Evolutionary conservation across 2,888 invertebrate species (phyloP), one percentile per base, ranked within the genome.

Genomic region (Cloeon dipterum): DNA sequence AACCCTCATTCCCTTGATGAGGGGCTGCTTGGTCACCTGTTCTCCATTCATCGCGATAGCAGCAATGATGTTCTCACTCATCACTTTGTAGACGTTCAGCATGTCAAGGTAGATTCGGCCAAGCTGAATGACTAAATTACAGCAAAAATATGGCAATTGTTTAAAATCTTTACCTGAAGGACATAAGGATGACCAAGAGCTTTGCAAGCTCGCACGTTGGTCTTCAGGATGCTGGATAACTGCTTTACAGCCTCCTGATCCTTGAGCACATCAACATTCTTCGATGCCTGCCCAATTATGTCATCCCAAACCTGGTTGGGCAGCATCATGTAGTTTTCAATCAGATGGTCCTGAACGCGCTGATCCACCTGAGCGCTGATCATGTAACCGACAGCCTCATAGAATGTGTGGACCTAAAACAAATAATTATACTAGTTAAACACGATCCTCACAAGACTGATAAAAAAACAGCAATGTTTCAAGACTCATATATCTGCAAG

Each of bases 241-340:
- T 96, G 96, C 61, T 89, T 91, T 1, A 98, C 91, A 47, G 91
- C 85, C 53, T 94, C 91, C 47, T 81, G 78, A 58, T 94, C 91
- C 58, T 93, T 93, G 38, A 96, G 63, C 42, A 91, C 79, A 51
- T 94, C 89, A 7, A 94, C 93, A 64, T 94, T 91, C 66, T 86
- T 85, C 32, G 89, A 83, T 39, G 96, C 96, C 56, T 91, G 83
- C 47, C 81, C 82, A 50, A 98, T 94, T 39, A 96, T 88, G 50
- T 93, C 93, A 60, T 94, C 94, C 98, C 98, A 98, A 20, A 74
- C 91, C 63, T 88, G 83, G 63, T 99, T 98, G 11, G 98, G 98
- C 44, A 98, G 64, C 49, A 75, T 62, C 96, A 99, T 98, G 52
- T 96, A 93, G 50, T 89, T 85, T 52, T 94, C 93, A 52, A 99